Conservation (phyloP, 2,113 vertebrate genomes). For the Mandrillus leucophaeus region DNA sequence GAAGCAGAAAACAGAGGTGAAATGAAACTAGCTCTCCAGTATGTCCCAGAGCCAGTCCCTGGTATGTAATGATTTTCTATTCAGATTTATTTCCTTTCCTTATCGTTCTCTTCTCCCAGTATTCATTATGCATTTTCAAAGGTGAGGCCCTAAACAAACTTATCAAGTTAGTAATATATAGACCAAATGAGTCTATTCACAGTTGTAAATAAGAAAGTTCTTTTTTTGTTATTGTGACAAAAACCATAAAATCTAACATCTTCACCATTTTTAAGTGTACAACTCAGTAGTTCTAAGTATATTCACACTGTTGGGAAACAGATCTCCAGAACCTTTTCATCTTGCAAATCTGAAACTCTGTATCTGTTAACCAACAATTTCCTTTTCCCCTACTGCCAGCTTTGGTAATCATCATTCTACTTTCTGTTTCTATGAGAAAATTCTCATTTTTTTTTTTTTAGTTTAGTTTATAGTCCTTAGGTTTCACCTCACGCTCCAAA, state of each 20-base stretch:
- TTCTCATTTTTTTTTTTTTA: neutral
- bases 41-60: conserved; percentile 85
- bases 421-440: conserved; percentile 10
- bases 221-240: neutral
- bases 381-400: neutral
- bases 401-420: neutral
- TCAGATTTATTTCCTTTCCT: neutral
- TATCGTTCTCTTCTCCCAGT: neutral
- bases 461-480: neutral
- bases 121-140: conserved; percentile 27
- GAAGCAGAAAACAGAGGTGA: conserved; percentile 87
- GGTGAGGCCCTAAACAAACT: neutral
- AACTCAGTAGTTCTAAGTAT: neutral
- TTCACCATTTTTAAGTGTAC: neutral
- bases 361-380: neutral
- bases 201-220: neutral
- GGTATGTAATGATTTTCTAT: conserved; percentile 83
- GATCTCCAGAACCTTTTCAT: neutral
- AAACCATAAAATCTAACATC: neutral
- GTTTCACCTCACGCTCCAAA: neutral
- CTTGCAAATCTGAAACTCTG: neutral
- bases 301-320: neutral
- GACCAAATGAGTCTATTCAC: neutral
- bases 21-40: conserved; percentile 93
- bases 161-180: neutral